Percentiles rank a stretch among this genome's conserved stretches.
Evolutionary conservation across 1,140 invertebrate species (phyloP).

Genomic region (Mesaphorura yosii): DNA sequence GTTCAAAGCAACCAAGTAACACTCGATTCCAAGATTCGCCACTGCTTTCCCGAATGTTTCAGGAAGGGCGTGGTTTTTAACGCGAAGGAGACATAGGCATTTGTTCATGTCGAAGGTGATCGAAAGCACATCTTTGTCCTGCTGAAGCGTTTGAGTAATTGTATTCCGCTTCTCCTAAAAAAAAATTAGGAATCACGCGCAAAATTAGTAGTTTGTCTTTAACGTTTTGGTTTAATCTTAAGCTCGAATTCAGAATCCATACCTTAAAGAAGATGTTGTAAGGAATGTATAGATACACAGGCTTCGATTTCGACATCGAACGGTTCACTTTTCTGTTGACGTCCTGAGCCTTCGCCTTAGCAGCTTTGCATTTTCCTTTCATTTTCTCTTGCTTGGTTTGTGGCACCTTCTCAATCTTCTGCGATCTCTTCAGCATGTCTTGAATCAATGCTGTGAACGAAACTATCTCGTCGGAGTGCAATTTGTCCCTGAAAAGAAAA

Average conservation of each 20-base stretch:
- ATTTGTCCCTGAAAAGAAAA: no score
- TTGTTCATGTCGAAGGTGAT: conserved; percentile 21
- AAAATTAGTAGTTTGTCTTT: not conserved
- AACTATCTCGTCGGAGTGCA: not conserved
- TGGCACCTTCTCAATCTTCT: not conserved
- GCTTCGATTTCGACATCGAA: not conserved
- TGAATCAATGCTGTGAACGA: not conserved
- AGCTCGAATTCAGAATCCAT: not conserved
- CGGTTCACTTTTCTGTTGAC: not conserved
- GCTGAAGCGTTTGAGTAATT: conserved; percentile 16
- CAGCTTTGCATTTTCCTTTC: no score
- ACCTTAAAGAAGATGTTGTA: not conserved
- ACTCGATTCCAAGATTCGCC: conserved; percentile 22
- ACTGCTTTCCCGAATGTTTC: conserved; percentile 21
- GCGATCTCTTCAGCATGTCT: not conserved
- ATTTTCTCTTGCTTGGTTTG: no score
- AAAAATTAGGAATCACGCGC: not conserved
- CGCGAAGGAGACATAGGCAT: conserved; percentile 16
- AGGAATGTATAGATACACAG: not conserved
- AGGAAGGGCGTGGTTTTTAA: conserved; percentile 7
- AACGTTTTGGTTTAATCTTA: not conserved
- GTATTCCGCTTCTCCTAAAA: conserved; percentile 1
- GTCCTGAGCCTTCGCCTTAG: not conserved
- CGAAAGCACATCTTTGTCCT: conserved; percentile 22
- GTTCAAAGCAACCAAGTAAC: conserved; percentile 14